These are phyloP conservation scores for Zhengitettix transpicula DNA, from an alignment of 2,888 invertebrate species.

Conservation along the genomic window DNA sequence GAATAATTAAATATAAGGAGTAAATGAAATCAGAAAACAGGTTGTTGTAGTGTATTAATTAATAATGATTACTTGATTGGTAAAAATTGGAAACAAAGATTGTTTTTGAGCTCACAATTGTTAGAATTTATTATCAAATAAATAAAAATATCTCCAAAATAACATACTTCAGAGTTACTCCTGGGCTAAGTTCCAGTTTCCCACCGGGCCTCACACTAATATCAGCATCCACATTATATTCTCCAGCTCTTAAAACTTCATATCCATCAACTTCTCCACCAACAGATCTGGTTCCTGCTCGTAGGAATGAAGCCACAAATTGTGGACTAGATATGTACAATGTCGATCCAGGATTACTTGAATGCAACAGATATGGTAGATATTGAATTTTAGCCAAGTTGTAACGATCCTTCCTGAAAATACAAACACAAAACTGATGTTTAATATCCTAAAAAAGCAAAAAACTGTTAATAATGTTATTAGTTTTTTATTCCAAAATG, in stretches of 20 bases:
- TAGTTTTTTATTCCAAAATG: not conserved
- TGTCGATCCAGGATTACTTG: slow-evolving; percentile 75
- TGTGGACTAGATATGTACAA: slow-evolving; percentile 51
- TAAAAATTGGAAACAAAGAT: too few species aligned
- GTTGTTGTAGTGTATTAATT: too few species aligned
- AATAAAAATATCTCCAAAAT: not conserved
- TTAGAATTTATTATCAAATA: not conserved
- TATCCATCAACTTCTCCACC: slow-evolving; percentile 90
- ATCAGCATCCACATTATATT: slow-evolving; percentile 83
- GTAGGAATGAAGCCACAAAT: slow-evolving; percentile 59
- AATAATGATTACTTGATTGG: too few species aligned
- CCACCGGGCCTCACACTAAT: slow-evolving; percentile 91
- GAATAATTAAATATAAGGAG: too few species aligned
- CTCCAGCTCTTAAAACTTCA: slow-evolving; percentile 63
- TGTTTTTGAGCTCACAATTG: too few species aligned
- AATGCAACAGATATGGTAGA: slow-evolving; percentile 78
- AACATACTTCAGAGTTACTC: slow-evolving; percentile 50
- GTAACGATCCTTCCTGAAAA: slow-evolving; percentile 66
- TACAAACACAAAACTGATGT: not conserved
- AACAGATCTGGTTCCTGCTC: slow-evolving; percentile 49
- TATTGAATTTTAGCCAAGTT: slow-evolving; percentile 85
- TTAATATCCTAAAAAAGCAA: not conserved
- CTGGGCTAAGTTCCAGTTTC: slow-evolving; percentile 69
- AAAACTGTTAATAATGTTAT: not conserved
- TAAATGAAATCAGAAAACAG: too few species aligned